Evolutionary conservation across 2,797 vertebrate genomes (phyloP), one percentile per base, ranked within the genome.

Genomic region (Prunella strophiata): DNA sequence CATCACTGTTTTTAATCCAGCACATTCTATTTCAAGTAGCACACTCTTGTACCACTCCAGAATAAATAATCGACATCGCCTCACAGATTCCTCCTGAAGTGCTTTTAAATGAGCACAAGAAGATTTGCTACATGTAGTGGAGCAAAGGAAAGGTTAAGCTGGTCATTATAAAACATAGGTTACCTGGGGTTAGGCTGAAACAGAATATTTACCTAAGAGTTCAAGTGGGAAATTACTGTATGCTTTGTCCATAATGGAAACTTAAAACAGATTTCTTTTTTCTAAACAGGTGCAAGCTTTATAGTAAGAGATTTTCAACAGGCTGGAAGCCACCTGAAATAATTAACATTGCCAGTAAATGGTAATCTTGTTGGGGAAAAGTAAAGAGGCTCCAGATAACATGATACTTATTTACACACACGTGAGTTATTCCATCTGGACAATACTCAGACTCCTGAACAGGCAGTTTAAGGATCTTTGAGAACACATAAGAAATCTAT

Each of bases 111-210:
- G 19, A 78, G 51, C 34, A 55, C 54, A 83, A 62, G 83, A 65
- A 91, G 45, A 68, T 92, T 94, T 86, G 51, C 67, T 75, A 30
- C n/a, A 67, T 12, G 4, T 17, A 81, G 16, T 10, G 57, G 34
- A 94, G 52, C 36, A 84, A 87, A 72, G 81, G 36, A 86, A 96
- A 96, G 75, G 75, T 96, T 92, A 92, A 93, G 55, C 51, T 93
- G 75, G 74, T 63, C 78, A 65, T 93, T 73, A 86, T 40, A 61
- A 95, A 80, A 77, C 61, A 73, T 10, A 62, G 63, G 70, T 77
- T 75, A 95, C 62, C 45, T 84, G 76, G 34, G 32, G 48, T 74
- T 91, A 82, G 76, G 75, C 63, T 93, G 78, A 70, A 91, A 91
- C n/a, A 79, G 22, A 67, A 70, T 62, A 72, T 89, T 94, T 92